Evolutionary conservation across 2,888 invertebrate species (phyloP).

Genomic region (Mythimna albipuncta): DNA sequence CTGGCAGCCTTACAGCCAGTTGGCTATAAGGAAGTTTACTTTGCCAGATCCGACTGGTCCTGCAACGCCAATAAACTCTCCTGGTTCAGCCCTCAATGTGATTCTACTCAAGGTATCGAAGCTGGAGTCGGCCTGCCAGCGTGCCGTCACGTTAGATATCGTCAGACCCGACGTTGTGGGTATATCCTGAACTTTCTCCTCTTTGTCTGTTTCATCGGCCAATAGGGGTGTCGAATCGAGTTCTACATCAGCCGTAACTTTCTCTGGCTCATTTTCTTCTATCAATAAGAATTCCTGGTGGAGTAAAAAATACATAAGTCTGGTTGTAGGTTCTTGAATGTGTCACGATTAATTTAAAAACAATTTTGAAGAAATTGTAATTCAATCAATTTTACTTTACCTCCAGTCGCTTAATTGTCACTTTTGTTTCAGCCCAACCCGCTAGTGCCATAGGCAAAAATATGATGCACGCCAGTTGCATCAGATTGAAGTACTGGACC

Average conservation of each 20-base stretch:
- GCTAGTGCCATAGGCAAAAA: slow-evolving; percentile 91
- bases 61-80: slow-evolving; percentile 92
- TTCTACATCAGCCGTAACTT: slow-evolving; percentile 41
- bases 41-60: slow-evolving; percentile 95
- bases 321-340: not conserved
- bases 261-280: slow-evolving; percentile 80
- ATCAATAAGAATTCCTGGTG: slow-evolving; percentile 84
- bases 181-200: slow-evolving; percentile 21
- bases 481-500: slow-evolving; percentile 94
- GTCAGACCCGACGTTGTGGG: slow-evolving; percentile 72
- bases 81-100: slow-evolving; percentile 86
- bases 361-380: not conserved
- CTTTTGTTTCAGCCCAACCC: slow-evolving; percentile 91
- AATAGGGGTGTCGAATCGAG: slow-evolving; percentile 42
- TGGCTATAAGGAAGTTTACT: slow-evolving; percentile 72
- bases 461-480: slow-evolving; percentile 92
- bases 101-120: slow-evolving; percentile 90
- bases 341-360: not conserved
- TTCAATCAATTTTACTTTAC: slow-evolving; percentile 71
- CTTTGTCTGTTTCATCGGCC: slow-evolving; percentile 36
- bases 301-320: slow-evolving; percentile 7
- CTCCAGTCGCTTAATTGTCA: slow-evolving; percentile 92
- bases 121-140: slow-evolving; percentile 82
- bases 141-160: slow-evolving; percentile 82
- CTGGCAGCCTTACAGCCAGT: too few relatives aligned